Conservation (phyloP, 1,140 invertebrate genomes). For the Andrena cerasifolii region DNA sequence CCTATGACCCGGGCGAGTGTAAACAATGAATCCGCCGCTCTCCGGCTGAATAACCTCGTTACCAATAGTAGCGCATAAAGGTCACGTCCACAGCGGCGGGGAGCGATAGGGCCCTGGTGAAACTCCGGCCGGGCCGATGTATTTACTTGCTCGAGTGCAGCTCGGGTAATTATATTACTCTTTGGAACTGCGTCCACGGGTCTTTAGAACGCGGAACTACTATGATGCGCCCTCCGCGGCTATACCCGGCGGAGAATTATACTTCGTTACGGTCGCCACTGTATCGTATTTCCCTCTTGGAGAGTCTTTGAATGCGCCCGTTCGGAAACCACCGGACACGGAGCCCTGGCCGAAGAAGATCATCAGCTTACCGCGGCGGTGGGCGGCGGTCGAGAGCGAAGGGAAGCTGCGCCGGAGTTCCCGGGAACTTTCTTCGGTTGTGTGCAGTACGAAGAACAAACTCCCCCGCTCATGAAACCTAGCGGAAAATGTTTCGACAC, state of each 20-base stretch:
- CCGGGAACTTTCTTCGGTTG: conserved; percentile 3
- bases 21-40: conserved; percentile 58
- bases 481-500: conserved; percentile 35
- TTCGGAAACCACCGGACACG: conserved; percentile 40
- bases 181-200: conserved; percentile 55
- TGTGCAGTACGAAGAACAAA: conserved; percentile 10
- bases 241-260: conserved; percentile 45
- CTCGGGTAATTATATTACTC: conserved; percentile 66
- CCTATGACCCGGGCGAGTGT: conserved; percentile 34
- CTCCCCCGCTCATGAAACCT: conserved; percentile 12
- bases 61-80: conserved; percentile 52
- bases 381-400: neutral
- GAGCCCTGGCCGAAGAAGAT: conserved; percentile 1
- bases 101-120: conserved; percentile 44
- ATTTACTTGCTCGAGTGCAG: conserved; percentile 48
- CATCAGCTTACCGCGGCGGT: neutral
- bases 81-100: conserved; percentile 45
- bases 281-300: conserved; percentile 40
- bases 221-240: conserved; percentile 10
- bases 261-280: conserved; percentile 47
- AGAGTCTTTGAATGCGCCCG: conserved; percentile 31
- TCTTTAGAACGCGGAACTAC: conserved; percentile 43
- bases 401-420: conserved; percentile 26
- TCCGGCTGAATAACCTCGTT: conserved; percentile 59
- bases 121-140: conserved; percentile 42